These are phyloP conservation scores for Chaitophorus viminalis DNA, from an alignment of 2,888 invertebrate genomes.

Conservation along the genomic window DNA sequence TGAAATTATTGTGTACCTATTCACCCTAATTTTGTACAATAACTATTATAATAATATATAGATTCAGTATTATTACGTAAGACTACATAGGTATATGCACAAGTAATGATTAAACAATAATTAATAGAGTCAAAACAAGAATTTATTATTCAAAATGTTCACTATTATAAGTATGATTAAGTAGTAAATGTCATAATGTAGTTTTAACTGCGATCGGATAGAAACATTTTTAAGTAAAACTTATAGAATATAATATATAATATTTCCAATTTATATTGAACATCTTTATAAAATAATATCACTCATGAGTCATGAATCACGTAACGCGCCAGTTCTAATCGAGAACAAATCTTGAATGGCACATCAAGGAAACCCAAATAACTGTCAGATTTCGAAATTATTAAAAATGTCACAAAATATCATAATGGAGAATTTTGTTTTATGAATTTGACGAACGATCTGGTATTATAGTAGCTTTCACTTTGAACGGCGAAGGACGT, in stretches of 20 bases:
- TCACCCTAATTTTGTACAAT: no score
- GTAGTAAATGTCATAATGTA: no score
- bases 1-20: background rate
- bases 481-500: background rate
- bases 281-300: background rate
- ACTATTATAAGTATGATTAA: no score
- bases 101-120: no score
- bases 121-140: no score
- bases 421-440: background rate
- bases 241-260: background rate
- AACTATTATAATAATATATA: background rate
- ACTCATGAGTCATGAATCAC: background rate
- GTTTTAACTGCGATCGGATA: no score
- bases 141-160: no score
- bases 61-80: background rate
- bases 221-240: background rate
- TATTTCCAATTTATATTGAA: background rate
- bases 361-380: background rate
- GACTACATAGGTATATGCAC: no score
- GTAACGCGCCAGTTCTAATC: background rate
- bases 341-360: background rate
- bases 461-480: background rate
- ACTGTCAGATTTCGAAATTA: background rate
- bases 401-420: background rate
- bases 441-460: conserved; percentile 8